These are phyloP conservation scores for Troides aeacus DNA, from an alignment of 2,888 invertebrate genomes.

Conservation along the genomic window DNA sequence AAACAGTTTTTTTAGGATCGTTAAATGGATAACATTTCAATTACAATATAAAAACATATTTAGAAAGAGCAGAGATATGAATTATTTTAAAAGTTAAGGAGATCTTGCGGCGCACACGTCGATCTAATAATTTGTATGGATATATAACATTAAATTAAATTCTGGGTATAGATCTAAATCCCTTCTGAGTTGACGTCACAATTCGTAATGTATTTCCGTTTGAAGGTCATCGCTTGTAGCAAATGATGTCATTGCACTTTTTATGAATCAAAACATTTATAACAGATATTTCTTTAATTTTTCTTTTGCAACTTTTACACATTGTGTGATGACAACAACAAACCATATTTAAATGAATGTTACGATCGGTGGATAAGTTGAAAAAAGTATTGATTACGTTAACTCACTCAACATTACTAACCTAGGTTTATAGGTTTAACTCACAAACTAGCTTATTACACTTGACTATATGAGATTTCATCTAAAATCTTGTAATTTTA, in stretches of 20 bases:
- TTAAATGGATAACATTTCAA: too few relatives aligned
- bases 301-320: neutral
- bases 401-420: constrained; percentile 25
- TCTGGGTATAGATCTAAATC: neutral
- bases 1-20: too few relatives aligned
- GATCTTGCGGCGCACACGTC: neutral
- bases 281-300: neutral
- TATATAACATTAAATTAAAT: neutral
- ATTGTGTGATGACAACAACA: neutral
- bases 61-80: too few relatives aligned
- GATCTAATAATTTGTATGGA: neutral
- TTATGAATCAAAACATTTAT: constrained; percentile 1
- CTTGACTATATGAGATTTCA: too few relatives aligned
- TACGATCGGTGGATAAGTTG: neutral
- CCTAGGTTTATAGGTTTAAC: constrained; percentile 3
- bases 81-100: neutral
- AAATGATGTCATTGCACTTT: constrained; percentile 23
- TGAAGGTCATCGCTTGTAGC: constrained; percentile 13
- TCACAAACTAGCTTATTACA: neutral
- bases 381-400: constrained; percentile 24
- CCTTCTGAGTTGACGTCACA: neutral
- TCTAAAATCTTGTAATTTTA: too few relatives aligned
- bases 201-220: constrained; percentile 19
- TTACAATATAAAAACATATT: too few relatives aligned
- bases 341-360: constrained; percentile 1